These are phyloP conservation scores for Anolis carolinensis DNA, from an alignment of 2,113 vertebrate species.

Conservation along the genomic window DNA sequence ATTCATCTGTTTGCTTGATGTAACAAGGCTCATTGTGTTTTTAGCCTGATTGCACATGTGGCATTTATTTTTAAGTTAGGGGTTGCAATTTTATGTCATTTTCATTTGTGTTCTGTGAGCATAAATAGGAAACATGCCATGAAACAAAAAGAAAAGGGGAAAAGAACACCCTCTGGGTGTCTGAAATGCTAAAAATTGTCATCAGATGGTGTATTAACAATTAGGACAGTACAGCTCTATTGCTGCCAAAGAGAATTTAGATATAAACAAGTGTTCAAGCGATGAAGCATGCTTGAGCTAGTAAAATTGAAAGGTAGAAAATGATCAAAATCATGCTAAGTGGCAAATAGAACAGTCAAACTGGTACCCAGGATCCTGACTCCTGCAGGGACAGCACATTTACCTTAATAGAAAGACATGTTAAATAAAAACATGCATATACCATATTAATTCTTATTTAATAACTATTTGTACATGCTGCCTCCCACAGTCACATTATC, in stretches of 20 bases:
- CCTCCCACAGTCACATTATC: too few relatives aligned
- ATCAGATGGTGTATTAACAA: accelerated
- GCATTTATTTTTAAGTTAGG: background rate
- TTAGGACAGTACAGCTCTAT: constrained; percentile 7
- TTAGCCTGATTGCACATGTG: background rate
- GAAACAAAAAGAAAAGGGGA: background rate
- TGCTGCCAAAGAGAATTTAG: background rate
- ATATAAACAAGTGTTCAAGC: constrained; percentile 11
- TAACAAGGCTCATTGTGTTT: background rate
- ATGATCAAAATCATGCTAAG: background rate
- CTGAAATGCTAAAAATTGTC: background rate
- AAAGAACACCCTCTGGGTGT: background rate
- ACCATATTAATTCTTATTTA: too few relatives aligned
- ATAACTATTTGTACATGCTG: too few relatives aligned
- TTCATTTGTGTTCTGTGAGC: background rate
- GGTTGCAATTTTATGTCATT: background rate
- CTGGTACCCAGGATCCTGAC: background rate
- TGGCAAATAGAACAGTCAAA: background rate
- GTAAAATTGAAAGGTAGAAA: background rate
- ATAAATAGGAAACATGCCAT: constrained; percentile 3
- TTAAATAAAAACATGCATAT: background rate
- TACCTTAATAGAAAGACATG: background rate
- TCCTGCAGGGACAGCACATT: background rate
- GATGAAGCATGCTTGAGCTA: background rate
- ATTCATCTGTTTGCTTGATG: too few relatives aligned